Percentiles rank a stretch among this genome's conserved stretches.
Evolutionary conservation across 2,888 invertebrate genomes (phyloP).

Genomic region (Phalera bucephala): DNA sequence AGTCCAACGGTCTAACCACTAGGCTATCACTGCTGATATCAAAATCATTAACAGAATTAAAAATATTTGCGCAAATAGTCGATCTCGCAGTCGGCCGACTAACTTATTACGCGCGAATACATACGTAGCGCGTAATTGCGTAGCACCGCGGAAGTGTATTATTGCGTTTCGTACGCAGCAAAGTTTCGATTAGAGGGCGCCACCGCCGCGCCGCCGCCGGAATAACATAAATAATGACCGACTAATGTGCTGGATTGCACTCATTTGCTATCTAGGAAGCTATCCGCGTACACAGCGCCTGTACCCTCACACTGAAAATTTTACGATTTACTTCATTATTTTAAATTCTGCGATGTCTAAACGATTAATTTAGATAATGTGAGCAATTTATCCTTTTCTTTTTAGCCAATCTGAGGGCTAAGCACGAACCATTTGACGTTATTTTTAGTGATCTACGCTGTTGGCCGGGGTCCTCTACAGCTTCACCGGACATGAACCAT

Average conservation of each 20-base stretch:
- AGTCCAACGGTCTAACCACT: too few species aligned
- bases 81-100: constrained; percentile 14
- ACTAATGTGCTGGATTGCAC: constrained; percentile 50
- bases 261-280: constrained; percentile 52
- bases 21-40: too few species aligned
- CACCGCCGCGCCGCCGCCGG: constrained; percentile 33
- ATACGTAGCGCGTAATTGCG: constrained; percentile 50
- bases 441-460: too few species aligned
- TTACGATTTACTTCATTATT: too few species aligned
- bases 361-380: too few species aligned
- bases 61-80: neutral
- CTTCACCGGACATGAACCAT: too few species aligned
- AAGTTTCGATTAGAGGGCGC: constrained; percentile 64
- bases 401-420: too few species aligned
- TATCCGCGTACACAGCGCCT: constrained; percentile 14
- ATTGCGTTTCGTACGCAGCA: constrained; percentile 56
- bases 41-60: neutral
- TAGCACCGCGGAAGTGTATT: constrained; percentile 66
- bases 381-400: too few species aligned
- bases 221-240: constrained; percentile 56
- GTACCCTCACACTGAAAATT: neutral
- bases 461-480: too few species aligned
- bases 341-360: too few species aligned
- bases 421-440: too few species aligned
- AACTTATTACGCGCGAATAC: constrained; percentile 26